These are phyloP conservation scores for Anguilla rostrata DNA, from an alignment of 2,113 vertebrate species.

Conservation along the genomic window DNA sequence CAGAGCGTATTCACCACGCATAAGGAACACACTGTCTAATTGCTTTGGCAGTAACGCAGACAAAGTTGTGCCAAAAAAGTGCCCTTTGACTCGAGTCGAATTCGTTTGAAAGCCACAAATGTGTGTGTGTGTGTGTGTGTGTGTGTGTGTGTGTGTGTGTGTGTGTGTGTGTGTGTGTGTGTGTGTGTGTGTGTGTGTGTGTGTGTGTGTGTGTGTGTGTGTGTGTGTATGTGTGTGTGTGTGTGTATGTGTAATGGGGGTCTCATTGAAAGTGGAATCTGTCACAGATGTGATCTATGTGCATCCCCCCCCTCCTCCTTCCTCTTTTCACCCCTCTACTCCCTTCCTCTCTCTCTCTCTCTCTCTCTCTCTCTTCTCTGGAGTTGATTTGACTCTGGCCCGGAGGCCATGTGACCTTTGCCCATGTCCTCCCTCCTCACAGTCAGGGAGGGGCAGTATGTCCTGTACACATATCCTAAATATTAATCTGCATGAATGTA, in stretches of 20 bases:
- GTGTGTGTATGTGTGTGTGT: slow-evolving; percentile 3
- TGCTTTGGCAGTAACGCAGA: not conserved
- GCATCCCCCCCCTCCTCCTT: not conserved
- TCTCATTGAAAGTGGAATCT: not conserved
- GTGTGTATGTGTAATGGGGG: slow-evolving; percentile 1
- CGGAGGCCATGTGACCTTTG: not conserved
- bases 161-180: slow-evolving; percentile 1
- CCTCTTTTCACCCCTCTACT: not conserved
- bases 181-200: slow-evolving; percentile 1
- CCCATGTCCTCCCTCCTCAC: too few species aligned
- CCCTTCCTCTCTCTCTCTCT: not conserved
- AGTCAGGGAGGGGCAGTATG: too few species aligned
- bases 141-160: not conserved
- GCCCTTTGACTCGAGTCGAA: not conserved
- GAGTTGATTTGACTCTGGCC: not conserved
- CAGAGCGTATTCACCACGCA: not conserved
- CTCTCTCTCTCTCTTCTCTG: not conserved
- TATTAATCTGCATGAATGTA: too few species aligned
- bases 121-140: slow-evolving; percentile 12
- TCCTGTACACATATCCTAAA: too few species aligned
- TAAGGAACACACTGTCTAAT: not conserved
- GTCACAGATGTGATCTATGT: not conserved
- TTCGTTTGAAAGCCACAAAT: not conserved
- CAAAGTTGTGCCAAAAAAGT: not conserved
- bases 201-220: slow-evolving; percentile 10